Evolutionary conservation across 1,140 invertebrate genomes (phyloP).

Genomic region (Diorhabda carinulata): DNA sequence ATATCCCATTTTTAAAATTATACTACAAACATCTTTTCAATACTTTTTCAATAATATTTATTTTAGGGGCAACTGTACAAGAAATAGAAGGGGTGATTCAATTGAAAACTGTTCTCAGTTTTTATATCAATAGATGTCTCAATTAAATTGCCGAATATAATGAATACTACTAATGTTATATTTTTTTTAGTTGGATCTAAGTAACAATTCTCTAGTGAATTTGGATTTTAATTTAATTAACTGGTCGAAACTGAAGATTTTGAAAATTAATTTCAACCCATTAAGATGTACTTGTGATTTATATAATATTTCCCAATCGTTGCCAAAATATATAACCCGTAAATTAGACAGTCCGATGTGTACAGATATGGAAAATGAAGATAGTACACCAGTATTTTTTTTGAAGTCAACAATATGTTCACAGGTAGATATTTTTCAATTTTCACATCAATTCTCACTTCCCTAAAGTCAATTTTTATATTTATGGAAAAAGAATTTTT

Average conservation of each 20-base stretch:
- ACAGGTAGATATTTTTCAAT: neutral
- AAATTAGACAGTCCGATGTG: constrained; percentile 36
- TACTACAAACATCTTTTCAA: too few species aligned
- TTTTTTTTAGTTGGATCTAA: constrained; percentile 50
- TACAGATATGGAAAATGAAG: constrained; percentile 26
- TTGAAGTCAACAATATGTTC: constrained; percentile 6
- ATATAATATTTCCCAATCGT: constrained; percentile 35
- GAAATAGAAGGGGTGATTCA: too few species aligned
- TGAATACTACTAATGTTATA: too few species aligned
- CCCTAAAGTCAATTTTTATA: too few species aligned
- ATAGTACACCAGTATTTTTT: constrained; percentile 23
- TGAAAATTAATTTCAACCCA: constrained; percentile 56
- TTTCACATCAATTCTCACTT: too few species aligned
- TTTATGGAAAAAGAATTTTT: too few species aligned
- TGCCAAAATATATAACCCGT: constrained; percentile 31
- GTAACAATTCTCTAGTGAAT: constrained; percentile 39
- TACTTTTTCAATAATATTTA: too few species aligned
- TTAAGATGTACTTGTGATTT: constrained; percentile 59
- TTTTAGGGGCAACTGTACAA: too few species aligned
- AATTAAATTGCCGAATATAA: too few species aligned
- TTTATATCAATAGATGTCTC: too few species aligned
- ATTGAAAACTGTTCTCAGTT: too few species aligned
- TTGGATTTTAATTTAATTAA: constrained; percentile 32
- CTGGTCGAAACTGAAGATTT: constrained; percentile 34
- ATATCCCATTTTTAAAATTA: too few species aligned